Base-by-base conservation (phyloP, 2,113 vertebrate species). In the Callaeas wilsoni region DNA sequence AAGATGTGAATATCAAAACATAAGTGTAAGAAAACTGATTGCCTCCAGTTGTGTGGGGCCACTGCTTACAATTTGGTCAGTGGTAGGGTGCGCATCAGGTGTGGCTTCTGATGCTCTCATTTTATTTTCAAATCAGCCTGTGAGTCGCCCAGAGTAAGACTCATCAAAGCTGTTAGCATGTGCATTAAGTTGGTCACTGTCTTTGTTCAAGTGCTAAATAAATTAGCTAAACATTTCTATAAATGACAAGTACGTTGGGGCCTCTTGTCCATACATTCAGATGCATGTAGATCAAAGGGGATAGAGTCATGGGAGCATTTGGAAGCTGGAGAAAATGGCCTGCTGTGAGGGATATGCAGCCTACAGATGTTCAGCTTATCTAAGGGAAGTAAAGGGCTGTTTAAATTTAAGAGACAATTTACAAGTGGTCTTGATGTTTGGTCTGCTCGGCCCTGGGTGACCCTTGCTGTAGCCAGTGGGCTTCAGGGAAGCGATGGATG, bases 401-500 rank as follows among this genome's bases (percentile, higher is more conserved):
- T 87, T 70, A 41, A 74, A 62, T 90, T n/a, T 86, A 46, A 49
- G 7, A 11, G 37, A 73, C 41, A 42, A 2, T 67, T 89, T 74
- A 35, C 33, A 77, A 39, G 23, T n/a, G 46, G 26, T 13, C 29
- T 83, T 46, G 37, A n/a, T 68, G 12, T 68, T 82, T 65, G 27
- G 42, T 90, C 13, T 86, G 55, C 39, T 60, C 26, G 32, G 29
- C 42, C 25, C 17, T 46, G 14, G 62, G 41, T 83, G 32, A 46
- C 57, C 53, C 30, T 56, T 42, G 33, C 30, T 75, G 29, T 67
- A 84, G 39, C 25, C 63, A 65, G 37, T 13, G 42, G 56, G 26
- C n/a, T 83, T 57, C 50, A 73, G 55, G 19, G 27, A 63, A 70
- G 55, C 1, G 3, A 22, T 4, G 2, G 25, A 25, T 0, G 0